These are phyloP conservation scores for Basileuterus tristriatus DNA, from an alignment of 2,797 vertebrate species.

Conservation along the genomic window DNA sequence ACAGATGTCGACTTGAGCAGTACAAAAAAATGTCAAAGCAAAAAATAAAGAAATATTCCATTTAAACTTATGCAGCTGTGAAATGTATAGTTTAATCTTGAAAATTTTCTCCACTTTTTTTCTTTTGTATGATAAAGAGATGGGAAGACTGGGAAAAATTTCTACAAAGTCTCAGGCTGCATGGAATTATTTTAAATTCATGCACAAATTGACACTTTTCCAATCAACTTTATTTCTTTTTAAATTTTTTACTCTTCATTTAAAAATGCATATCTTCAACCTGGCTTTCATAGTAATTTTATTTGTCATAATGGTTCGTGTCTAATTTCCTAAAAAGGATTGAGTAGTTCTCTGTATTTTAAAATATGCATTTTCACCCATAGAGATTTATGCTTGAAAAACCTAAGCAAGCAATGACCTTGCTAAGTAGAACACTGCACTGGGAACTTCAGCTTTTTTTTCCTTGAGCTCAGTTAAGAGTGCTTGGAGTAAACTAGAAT, in stretches of 20 bases:
- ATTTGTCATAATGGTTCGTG: neutral
- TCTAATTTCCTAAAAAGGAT: constrained; percentile 23
- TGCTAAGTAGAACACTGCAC: neutral
- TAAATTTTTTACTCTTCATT: neutral
- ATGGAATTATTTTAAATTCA: neutral
- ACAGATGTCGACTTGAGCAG: rapidly evolving
- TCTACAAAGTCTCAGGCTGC: neutral
- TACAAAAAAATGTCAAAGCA: neutral
- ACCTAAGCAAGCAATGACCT: neutral
- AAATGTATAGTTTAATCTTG: neutral
- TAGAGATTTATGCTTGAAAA: constrained; percentile 48
- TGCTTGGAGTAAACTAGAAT: neutral
- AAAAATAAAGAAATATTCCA: neutral
- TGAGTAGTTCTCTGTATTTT: constrained; percentile 23
- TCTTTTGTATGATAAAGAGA: neutral
- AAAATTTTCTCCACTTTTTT: neutral
- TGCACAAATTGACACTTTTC: neutral
- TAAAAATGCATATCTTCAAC: constrained; percentile 28
- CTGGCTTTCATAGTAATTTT: constrained; percentile 6
- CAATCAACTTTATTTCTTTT: neutral
- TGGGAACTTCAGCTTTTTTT: neutral
- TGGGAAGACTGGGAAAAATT: neutral
- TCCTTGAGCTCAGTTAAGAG: neutral
- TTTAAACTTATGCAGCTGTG: neutral
- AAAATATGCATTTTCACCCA: constrained; percentile 41